A percentile compares a stretch with the other conserved stretches of the same genome.
These are phyloP conservation scores for Temnothorax ravouxi DNA, from an alignment of 2,888 invertebrate genomes.

Conservation along the genomic window DNA sequence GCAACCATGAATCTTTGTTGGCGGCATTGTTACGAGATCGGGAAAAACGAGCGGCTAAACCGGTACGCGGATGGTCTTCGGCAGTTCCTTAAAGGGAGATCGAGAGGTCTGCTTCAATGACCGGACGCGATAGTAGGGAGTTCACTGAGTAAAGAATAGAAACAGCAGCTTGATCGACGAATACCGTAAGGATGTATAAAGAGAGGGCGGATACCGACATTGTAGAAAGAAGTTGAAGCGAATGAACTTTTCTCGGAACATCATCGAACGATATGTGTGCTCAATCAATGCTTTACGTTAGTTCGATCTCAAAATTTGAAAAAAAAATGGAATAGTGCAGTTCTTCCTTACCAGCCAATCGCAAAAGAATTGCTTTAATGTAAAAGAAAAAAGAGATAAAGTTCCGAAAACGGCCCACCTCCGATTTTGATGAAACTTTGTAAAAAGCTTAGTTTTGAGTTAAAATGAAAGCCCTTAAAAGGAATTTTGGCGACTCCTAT, in stretches of 20 bases:
- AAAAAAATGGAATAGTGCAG: background rate
- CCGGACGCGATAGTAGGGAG: slow-evolving; percentile 54
- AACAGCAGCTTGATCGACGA: slow-evolving; percentile 58
- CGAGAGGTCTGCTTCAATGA: slow-evolving; percentile 63
- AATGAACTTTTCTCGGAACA: slow-evolving; percentile 13
- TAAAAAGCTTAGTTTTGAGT: too few species aligned
- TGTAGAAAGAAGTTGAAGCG: background rate
- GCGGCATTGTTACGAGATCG: slow-evolving; percentile 69
- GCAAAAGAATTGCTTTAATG: background rate
- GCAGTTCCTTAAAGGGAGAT: slow-evolving; percentile 71
- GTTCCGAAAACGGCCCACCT: too few species aligned
- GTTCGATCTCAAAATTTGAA: background rate
- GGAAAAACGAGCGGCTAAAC: slow-evolving; percentile 69
- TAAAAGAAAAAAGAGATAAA: too few species aligned
- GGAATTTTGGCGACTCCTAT: too few species aligned
- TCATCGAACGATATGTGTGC: slow-evolving; percentile 3
- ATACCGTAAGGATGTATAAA: slow-evolving; percentile 15
- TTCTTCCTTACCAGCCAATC: background rate
- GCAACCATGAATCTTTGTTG: slow-evolving; percentile 70
- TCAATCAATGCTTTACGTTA: background rate
- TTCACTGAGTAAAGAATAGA: slow-evolving; percentile 62
- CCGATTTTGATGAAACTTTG: too few species aligned
- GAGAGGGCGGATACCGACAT: slow-evolving; percentile 1
- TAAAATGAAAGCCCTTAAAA: too few species aligned
- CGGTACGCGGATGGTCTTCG: slow-evolving; percentile 61